A percentile compares a stretch with the other conserved stretches of the same genome.
phyloP scores from a whole-genome alignment of 2,888 invertebrate genomes.

The Dynastes hyllus region DNA sequence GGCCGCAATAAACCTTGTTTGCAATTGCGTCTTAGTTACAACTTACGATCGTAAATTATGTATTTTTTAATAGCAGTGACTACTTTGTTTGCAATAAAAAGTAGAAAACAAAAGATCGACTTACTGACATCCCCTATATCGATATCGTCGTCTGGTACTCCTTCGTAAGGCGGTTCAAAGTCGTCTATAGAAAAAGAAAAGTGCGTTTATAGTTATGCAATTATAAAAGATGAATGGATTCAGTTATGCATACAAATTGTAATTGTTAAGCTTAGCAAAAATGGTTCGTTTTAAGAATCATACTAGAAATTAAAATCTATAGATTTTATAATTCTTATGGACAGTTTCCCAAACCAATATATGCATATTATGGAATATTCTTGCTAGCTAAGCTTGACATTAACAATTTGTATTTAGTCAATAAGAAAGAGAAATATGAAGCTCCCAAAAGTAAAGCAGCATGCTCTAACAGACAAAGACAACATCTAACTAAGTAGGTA shows the following conservation, averaged over 20 bases:
- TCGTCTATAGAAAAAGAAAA: slow-evolving; percentile 54
- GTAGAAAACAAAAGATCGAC: slow-evolving; percentile 68
- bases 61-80: no score
- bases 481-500: slow-evolving; percentile 22
- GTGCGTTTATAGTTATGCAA: slow-evolving; percentile 12
- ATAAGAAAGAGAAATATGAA: slow-evolving; percentile 10
- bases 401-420: neutral
- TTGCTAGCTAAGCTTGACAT: no score
- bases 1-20: slow-evolving; percentile 9
- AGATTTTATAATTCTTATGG: no score
- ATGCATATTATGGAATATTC: no score
- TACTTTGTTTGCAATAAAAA: neutral
- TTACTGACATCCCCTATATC: slow-evolving; percentile 88
- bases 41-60: no score
- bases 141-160: slow-evolving; percentile 74
- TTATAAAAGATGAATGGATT: neutral
- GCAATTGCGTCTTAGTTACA: neutral
- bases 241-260: slow-evolving; percentile 8
- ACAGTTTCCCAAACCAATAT: no score
- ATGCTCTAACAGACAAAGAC: slow-evolving; percentile 37
- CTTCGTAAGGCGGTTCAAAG: slow-evolving; percentile 61
- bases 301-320: no score
- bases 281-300: no score
- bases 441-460: slow-evolving; percentile 32
- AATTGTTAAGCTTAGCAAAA: no score